Percentiles rank a stretch among this genome's conserved stretches.
Evolutionary conservation across 2,888 invertebrate genomes (phyloP).

Genomic region (Syrista parreyssii): DNA sequence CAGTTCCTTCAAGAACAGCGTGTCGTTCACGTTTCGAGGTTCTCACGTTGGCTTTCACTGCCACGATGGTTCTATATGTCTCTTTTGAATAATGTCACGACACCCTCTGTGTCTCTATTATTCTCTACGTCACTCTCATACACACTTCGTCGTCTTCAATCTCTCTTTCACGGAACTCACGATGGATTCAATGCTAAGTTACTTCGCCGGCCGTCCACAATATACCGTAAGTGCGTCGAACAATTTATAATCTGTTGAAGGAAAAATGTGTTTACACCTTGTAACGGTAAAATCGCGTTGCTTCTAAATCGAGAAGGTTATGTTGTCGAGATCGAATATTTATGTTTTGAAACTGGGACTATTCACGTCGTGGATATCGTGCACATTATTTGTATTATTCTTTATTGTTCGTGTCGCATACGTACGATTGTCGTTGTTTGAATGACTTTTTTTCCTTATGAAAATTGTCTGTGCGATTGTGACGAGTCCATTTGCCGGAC

Average conservation of each 20-base stretch:
- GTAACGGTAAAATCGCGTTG: neutral
- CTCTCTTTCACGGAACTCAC: neutral
- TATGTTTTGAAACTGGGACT: neutral
- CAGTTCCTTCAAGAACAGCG: constrained; percentile 64
- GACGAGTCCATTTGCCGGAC: constrained; percentile 10
- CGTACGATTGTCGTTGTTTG: neutral
- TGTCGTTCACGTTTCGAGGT: constrained; percentile 33
- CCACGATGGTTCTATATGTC: constrained; percentile 3
- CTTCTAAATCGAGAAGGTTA: neutral
- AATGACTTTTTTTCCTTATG: neutral
- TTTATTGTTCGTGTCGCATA: neutral
- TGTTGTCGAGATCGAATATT: neutral
- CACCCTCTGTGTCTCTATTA: neutral
- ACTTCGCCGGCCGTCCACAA: neutral
- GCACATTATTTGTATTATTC: neutral
- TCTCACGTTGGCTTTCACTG: constrained; percentile 26
- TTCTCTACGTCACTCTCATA: neutral
- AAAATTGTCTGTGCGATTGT: neutral
- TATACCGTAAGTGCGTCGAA: neutral
- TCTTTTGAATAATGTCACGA: neutral
- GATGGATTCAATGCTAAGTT: neutral
- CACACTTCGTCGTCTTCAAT: neutral
- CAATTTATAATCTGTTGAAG: neutral
- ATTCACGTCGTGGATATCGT: neutral
- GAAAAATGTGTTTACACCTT: neutral